These are phyloP conservation scores for Psammodynastes pulverulentus DNA, from an alignment of 2,113 vertebrate species.

Conservation along the genomic window DNA sequence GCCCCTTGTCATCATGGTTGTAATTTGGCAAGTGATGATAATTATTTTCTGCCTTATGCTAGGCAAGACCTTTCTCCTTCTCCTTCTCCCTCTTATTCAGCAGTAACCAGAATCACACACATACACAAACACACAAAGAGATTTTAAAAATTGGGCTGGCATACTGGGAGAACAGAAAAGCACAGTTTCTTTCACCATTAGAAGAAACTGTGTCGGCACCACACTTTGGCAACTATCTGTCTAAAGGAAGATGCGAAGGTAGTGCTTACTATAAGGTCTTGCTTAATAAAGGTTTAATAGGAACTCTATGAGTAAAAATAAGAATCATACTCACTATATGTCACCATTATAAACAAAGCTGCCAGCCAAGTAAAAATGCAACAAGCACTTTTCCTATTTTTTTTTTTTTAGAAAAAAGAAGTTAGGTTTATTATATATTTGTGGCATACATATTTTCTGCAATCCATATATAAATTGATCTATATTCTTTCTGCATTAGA, in stretches of 20 bases:
- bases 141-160: constrained; percentile 59
- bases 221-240: background rate
- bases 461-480: background rate
- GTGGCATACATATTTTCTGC: background rate
- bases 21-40: constrained; percentile 57
- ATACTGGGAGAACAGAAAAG: constrained; percentile 32
- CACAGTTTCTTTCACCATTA: constrained; percentile 43
- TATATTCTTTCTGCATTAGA: background rate
- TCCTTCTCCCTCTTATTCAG: constrained; percentile 52
- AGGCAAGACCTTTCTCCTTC: constrained; percentile 48
- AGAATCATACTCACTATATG: background rate
- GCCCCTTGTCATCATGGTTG: constrained; percentile 61
- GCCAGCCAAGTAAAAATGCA: background rate
- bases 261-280: background rate
- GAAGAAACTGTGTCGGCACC: constrained; percentile 1
- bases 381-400: background rate
- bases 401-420: background rate
- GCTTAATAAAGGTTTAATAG: background rate
- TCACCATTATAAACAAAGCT: background rate
- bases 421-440: background rate
- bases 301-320: background rate
- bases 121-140: constrained; percentile 33
- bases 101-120: constrained; percentile 40
- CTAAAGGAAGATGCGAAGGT: background rate
- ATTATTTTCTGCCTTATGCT: constrained; percentile 62